Evolutionary conservation across 2,797 vertebrate genomes (phyloP).

Genomic region (Tragopan temminckii): DNA sequence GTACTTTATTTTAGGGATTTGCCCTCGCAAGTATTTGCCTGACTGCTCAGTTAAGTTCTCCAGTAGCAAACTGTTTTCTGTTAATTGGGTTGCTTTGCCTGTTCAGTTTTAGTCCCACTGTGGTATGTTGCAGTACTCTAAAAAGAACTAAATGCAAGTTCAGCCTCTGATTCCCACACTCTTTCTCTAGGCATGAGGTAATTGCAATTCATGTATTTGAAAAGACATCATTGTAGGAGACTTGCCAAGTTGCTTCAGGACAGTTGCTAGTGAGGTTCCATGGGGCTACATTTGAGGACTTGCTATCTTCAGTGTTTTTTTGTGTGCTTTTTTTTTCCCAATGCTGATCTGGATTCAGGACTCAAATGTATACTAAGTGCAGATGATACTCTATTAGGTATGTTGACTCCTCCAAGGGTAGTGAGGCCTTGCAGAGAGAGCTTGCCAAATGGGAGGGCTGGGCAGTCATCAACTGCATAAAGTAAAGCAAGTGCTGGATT

Average conservation of each 20-base stretch:
- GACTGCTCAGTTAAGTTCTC: not conserved
- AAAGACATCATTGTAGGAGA: not conserved
- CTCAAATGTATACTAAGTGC: not conserved
- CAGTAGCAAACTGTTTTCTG: not conserved
- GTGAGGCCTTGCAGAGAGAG: not conserved
- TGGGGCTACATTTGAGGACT: not conserved
- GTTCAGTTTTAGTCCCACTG: not conserved
- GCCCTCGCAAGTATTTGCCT: not conserved
- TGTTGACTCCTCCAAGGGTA: not conserved
- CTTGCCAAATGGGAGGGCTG: not conserved
- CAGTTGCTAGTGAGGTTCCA: not conserved
- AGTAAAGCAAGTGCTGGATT: not conserved
- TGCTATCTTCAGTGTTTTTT: not conserved
- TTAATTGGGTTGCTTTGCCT: not conserved
- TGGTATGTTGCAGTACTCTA: not conserved
- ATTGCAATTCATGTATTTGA: not conserved
- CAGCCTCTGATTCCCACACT: not conserved
- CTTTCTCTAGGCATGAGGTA: not conserved
- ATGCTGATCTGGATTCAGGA: not conserved
- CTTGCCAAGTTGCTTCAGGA: not conserved
- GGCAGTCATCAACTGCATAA: not conserved
- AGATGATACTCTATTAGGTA: no score
- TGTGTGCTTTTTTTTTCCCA: no score
- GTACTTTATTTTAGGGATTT: not conserved
- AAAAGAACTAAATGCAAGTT: not conserved